Conservation (phyloP, 2,888 invertebrate species). For the Melinaea marsaeus region DNA sequence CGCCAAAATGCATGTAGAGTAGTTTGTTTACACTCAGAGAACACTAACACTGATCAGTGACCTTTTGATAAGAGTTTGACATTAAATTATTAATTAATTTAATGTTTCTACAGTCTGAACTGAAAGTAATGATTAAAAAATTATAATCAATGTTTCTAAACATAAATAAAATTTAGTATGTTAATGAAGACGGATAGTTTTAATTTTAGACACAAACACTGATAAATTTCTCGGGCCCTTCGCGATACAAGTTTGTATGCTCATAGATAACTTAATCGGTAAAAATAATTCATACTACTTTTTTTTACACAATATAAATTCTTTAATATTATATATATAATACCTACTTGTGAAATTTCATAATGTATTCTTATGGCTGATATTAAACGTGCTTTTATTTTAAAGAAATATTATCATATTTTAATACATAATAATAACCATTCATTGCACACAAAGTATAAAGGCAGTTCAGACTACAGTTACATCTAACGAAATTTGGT, state of each 20-base stretch:
- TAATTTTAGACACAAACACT: background rate
- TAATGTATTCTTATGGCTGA: background rate
- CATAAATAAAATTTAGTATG: background rate
- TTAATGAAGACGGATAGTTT: conserved; percentile 1
- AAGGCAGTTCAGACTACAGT: background rate
- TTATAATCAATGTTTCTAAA: no score
- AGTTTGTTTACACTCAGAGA: no score
- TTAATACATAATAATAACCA: background rate
- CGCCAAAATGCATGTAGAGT: background rate
- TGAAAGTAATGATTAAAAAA: no score
- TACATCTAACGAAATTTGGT: conserved; percentile 3
- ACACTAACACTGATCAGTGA: no score
- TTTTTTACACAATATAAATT: conserved; percentile 1
- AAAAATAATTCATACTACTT: conserved; percentile 5
- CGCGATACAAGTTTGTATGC: background rate
- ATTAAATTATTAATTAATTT: no score
- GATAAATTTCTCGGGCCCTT: conserved; percentile 2
- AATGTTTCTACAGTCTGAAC: no score
- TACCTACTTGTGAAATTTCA: conserved; percentile 3
- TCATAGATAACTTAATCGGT: background rate
- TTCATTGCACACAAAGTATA: conserved; percentile 1
- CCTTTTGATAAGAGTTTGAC: no score
- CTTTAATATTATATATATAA: background rate
- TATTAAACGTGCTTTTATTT: background rate
- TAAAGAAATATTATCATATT: background rate